phyloP scores from a whole-genome alignment of 2,888 invertebrate species.

The Tachystola acroxantha region DNA sequence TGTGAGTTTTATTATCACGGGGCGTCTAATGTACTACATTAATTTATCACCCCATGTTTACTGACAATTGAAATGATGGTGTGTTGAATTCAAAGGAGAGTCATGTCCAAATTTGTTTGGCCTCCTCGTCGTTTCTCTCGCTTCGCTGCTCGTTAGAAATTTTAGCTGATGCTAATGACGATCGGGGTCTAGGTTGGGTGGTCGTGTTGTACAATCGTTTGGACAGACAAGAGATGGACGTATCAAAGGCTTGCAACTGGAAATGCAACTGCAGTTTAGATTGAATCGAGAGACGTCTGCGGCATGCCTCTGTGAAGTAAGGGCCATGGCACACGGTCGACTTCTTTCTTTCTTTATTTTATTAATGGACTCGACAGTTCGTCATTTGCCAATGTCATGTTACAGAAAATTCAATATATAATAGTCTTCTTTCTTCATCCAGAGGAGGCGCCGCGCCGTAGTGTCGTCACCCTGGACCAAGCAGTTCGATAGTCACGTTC shows the following conservation, averaged over 20 bases:
- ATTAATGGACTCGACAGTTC: no score
- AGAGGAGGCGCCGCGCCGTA: no score
- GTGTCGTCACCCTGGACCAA: no score
- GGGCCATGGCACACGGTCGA: no score
- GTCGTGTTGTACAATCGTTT: conserved; percentile 61
- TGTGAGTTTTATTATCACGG: conserved; percentile 73
- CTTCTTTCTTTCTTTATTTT: no score
- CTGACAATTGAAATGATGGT: conserved; percentile 73
- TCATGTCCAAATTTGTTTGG: conserved; percentile 35
- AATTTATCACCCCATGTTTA: conserved; percentile 74
- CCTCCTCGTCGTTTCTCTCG: conserved; percentile 25
- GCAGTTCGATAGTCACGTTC: no score
- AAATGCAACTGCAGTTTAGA: conserved; percentile 73
- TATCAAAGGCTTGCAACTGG: conserved; percentile 72
- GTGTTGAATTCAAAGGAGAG: conserved; percentile 53
- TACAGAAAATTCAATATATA: no score
- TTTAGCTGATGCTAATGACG: conserved; percentile 25
- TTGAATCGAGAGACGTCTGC: conserved; percentile 72
- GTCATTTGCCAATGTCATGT: no score
- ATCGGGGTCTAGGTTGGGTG: conserved; percentile 37
- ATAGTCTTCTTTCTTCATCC: no score
- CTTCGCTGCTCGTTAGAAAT: conserved; percentile 22
- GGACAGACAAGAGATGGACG: conserved; percentile 76
- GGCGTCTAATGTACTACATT: conserved; percentile 72
- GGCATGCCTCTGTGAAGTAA: conserved; percentile 59